Base-by-base conservation (phyloP, 2,797 vertebrate species). In the Eleutherodactylus coqui region DNA sequence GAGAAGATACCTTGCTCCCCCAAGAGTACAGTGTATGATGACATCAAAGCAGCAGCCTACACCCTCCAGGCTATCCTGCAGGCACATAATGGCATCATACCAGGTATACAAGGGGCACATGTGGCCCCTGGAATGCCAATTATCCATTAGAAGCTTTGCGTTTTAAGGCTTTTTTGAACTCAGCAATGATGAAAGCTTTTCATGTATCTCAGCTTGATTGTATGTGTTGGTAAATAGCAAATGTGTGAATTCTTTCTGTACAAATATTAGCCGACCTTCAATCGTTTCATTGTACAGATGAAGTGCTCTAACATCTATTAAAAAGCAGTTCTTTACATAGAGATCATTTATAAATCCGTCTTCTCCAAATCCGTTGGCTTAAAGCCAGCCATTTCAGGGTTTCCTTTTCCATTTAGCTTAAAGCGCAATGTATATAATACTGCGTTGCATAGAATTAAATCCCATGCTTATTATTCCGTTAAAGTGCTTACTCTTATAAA, bases 401-500 rank as follows among this genome's bases (percentile, higher is more conserved):
- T 73, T 45, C 55, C 49, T 32, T 82, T 24, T 78, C 58, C 47
- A 58, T 58, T 84, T 81, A 75, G 70, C 69, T 84, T 75, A 73
- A 58, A 75, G 69, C 60, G 72, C 76, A 75, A 76, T 4, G 38
- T 87, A 87, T 84, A 80, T 75, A 75, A 73, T 36, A 80, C 47
- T 10, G 43, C 11, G 45, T 27, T 49, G 62, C 82, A 87, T 87
- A 81, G 86, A 81, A 85, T 87, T 87, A 76, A 87, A 84, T 87
- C 58, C 76, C 82, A 87, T 75, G 86, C 86, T 87, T 85, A 87
- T 85, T 84, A 87, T 87, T 85, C 86, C 7, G 77, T 47, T 87
- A 81, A 87, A 87, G 86, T 84, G 67, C 82, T 87, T 87, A 76
- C 70, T 84, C 80, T 81, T 83, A 87, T 76, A 80, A 84, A 87